Evolutionary conservation across 2,113 vertebrate genomes (phyloP).

Genomic region (Dromas ardeola): DNA sequence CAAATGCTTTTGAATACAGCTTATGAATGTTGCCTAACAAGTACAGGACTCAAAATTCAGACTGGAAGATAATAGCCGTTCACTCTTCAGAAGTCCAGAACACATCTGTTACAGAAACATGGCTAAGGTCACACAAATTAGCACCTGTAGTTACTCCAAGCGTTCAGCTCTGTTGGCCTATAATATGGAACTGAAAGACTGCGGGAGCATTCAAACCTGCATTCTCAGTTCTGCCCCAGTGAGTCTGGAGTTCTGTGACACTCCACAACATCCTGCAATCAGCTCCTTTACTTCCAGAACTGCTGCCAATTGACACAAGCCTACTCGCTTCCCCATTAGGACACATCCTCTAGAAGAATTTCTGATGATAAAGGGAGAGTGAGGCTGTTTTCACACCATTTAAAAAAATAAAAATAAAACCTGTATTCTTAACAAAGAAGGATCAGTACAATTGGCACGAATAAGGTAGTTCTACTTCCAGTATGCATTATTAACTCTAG

Average conservation of each 20-base stretch:
- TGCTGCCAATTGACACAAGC: neutral
- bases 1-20: neutral
- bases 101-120: neutral
- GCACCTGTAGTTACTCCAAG: neutral
- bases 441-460: neutral
- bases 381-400: neutral
- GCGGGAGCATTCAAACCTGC: neutral
- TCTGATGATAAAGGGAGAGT: neutral
- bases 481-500: neutral
- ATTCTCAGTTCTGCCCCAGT: neutral
- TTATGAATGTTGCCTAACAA: neutral
- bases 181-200: neutral
- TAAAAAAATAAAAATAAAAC: neutral
- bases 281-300: neutral
- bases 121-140: neutral
- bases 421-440: neutral
- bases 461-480: neutral
- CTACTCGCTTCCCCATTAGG: neutral
- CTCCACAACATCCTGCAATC: neutral
- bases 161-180: neutral
- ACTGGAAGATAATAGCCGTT: neutral
- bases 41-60: neutral
- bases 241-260: neutral
- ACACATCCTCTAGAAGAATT: neutral
- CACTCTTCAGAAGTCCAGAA: neutral